These are phyloP conservation scores for Lydus trimaculatus DNA, from an alignment of 2,888 invertebrate genomes.

Conservation along the genomic window DNA sequence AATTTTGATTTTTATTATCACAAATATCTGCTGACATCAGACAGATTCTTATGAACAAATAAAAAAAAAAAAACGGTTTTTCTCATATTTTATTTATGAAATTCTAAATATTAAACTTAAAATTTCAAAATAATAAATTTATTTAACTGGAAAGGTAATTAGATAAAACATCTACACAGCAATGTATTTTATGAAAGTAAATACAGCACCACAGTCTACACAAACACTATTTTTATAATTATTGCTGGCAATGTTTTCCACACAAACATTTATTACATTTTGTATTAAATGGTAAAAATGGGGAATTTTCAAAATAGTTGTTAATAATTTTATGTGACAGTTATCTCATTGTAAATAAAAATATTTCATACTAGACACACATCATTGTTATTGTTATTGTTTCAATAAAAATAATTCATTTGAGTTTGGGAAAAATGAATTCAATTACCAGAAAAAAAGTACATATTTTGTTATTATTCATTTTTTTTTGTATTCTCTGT, in stretches of 20 bases:
- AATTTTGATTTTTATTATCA: too few relatives aligned
- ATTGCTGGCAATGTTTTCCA: too few relatives aligned
- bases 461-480: too few relatives aligned
- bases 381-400: background rate
- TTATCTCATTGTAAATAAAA: background rate
- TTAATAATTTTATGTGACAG: background rate
- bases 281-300: background rate
- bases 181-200: background rate
- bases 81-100: background rate
- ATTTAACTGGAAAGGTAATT: too few relatives aligned
- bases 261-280: background rate
- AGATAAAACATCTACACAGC: background rate
- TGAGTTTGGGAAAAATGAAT: background rate
- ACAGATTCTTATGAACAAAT: background rate
- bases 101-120: too few relatives aligned
- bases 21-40: background rate
- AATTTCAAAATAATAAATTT: too few relatives aligned
- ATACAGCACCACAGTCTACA: too few relatives aligned
- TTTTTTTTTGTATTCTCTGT: too few relatives aligned
- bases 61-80: too few relatives aligned
- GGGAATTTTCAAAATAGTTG: background rate
- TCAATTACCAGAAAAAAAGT: too few relatives aligned
- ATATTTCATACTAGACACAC: background rate
- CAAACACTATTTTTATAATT: too few relatives aligned
- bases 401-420: background rate